These are phyloP conservation scores for Aporophyla nigra DNA, from an alignment of 2,888 invertebrate genomes.

Conservation along the genomic window DNA sequence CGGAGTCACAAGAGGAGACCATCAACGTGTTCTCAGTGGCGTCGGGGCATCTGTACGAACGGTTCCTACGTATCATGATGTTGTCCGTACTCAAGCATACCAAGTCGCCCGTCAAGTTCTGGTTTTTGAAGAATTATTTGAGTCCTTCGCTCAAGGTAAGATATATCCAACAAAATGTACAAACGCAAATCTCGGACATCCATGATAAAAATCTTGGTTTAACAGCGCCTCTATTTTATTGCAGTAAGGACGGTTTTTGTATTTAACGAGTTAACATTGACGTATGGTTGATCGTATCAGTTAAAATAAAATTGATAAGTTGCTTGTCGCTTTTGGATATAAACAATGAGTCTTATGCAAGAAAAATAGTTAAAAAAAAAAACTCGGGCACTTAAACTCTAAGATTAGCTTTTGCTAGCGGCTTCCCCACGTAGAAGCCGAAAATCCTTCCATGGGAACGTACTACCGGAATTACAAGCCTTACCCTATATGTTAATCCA, in stretches of 20 bases:
- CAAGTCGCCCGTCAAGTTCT: constrained; percentile 99
- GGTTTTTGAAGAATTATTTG: constrained; percentile 99
- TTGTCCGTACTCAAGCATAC: constrained; percentile 98
- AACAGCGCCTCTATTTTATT: neutral
- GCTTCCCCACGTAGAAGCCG: too few relatives aligned
- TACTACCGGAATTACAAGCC: too few relatives aligned
- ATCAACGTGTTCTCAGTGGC: constrained; percentile 99
- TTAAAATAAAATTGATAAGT: neutral
- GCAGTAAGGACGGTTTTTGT: neutral
- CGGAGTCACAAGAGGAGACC: constrained; percentile 93
- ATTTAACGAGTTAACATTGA: too few relatives aligned
- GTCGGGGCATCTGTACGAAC: constrained; percentile 99
- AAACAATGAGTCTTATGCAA: neutral
- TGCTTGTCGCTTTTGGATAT: neutral
- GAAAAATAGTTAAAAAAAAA: too few relatives aligned
- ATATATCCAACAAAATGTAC: too few relatives aligned
- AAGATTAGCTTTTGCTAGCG: too few relatives aligned
- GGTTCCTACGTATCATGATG: constrained; percentile 99
- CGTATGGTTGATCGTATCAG: neutral
- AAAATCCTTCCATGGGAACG: too few relatives aligned
- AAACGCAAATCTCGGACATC: neutral
- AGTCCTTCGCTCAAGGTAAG: constrained; percentile 98
- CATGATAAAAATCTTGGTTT: neutral
- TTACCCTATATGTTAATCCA: too few relatives aligned
- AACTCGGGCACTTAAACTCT: too few relatives aligned